These are phyloP conservation scores for Leptopilina boulardi DNA, from an alignment of 1,140 invertebrate species.

Conservation along the genomic window DNA sequence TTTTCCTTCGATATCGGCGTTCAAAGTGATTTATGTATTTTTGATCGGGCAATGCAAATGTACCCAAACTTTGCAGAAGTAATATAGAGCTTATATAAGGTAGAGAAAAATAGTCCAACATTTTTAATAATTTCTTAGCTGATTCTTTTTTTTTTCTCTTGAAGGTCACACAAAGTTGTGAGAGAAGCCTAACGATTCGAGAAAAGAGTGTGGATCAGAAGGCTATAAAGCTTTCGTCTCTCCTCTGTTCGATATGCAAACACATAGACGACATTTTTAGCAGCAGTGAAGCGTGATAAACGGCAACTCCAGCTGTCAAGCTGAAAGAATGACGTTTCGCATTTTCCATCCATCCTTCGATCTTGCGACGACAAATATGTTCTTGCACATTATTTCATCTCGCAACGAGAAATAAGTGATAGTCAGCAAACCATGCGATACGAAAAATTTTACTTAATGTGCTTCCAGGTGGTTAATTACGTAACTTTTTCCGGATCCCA, in stretches of 20 bases:
- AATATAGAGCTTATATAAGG: conserved; percentile 13
- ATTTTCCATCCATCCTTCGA: neutral
- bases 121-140: neutral
- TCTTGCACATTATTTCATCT: conserved; percentile 30
- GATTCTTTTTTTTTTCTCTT: neutral
- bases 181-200: neutral
- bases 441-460: too few species aligned
- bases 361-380: neutral
- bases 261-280: conserved; percentile 3
- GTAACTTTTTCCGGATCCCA: too few species aligned
- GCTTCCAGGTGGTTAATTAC: too few species aligned
- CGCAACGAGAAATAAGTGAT: neutral
- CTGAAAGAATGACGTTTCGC: conserved; percentile 17
- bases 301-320: conserved; percentile 26
- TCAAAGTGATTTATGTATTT: conserved; percentile 18
- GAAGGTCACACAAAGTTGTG: neutral
- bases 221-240: neutral
- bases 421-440: conserved; percentile 17
- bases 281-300: conserved; percentile 21
- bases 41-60: conserved; percentile 13
- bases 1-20: conserved; percentile 11
- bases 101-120: neutral
- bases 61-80: neutral
- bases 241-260: neutral
- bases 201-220: neutral